Evolutionary conservation across 1,140 invertebrate genomes (phyloP).

Genomic region (Pseudomyrmex dendroicus): DNA sequence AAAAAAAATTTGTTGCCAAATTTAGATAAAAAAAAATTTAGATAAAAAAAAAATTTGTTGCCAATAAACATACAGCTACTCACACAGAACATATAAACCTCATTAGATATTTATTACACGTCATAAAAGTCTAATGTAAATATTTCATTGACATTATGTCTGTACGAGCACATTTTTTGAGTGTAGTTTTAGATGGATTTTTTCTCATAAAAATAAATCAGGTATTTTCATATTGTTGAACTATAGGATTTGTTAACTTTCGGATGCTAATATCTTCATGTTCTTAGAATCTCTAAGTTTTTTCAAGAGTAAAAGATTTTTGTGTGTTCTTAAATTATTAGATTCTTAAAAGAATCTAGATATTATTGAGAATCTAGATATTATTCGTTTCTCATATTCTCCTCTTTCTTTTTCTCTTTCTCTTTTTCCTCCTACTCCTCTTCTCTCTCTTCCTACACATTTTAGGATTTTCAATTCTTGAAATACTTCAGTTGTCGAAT

Average conservation of each 20-base stretch:
- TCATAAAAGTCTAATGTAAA: too few species aligned
- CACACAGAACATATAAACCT: too few species aligned
- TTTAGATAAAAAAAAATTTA: too few species aligned
- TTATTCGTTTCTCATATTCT: conserved; percentile 6
- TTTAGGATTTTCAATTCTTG: neutral
- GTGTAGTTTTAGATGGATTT: neutral
- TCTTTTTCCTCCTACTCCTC: too few species aligned
- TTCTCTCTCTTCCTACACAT: neutral
- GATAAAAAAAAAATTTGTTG: too few species aligned
- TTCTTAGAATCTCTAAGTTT: neutral
- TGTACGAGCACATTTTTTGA: neutral
- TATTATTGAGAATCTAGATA: conserved; percentile 20
- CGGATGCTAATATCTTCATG: neutral
- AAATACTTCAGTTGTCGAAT: conserved; percentile 18
- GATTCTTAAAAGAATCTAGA: neutral
- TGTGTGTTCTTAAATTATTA: neutral
- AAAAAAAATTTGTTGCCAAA: too few species aligned
- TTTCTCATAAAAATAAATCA: neutral
- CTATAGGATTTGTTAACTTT: conserved; percentile 4
- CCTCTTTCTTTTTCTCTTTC: too few species aligned
- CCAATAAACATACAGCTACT: too few species aligned
- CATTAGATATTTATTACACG: too few species aligned
- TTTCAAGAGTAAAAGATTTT: neutral
- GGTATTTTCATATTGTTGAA: neutral
- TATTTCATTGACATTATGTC: too few species aligned